Evolutionary conservation across 2,888 invertebrate species (phyloP).

Genomic region (Oscheius myriophilus): DNA sequence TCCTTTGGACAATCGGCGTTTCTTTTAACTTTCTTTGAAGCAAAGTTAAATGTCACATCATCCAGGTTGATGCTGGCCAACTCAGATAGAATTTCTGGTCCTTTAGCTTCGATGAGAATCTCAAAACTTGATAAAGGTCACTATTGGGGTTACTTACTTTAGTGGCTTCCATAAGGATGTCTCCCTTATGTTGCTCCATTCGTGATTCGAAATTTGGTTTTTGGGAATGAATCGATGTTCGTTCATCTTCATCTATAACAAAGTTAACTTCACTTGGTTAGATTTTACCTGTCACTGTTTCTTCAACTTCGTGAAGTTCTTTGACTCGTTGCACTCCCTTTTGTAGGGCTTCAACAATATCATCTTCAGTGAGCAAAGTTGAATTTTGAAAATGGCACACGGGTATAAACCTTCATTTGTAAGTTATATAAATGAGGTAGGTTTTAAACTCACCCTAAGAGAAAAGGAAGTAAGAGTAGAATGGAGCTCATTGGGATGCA

Average conservation of each 20-base stretch:
- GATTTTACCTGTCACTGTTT: neutral
- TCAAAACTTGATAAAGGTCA: neutral
- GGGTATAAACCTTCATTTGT: too few species aligned
- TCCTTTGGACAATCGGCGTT: neutral
- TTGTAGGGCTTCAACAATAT: too few species aligned
- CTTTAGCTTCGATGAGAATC: constrained; percentile 3
- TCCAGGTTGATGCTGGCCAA: constrained; percentile 2
- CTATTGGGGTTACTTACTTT: neutral
- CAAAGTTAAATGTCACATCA: neutral
- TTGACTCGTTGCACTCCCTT: too few species aligned
- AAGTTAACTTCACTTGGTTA: neutral
- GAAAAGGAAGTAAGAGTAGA: too few species aligned
- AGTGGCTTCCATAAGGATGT: constrained; percentile 11
- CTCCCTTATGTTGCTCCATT: constrained; percentile 6
- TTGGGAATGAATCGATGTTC: constrained; percentile 6
- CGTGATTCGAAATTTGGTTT: constrained; percentile 18
- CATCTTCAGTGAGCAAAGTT: too few species aligned
- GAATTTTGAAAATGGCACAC: too few species aligned
- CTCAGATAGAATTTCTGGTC: constrained; percentile 7
- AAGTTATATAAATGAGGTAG: too few species aligned
- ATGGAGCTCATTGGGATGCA: too few species aligned
- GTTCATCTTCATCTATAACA: neutral
- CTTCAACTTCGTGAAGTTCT: neutral
- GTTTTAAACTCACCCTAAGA: too few species aligned
- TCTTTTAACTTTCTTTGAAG: neutral